Evolutionary conservation across 2,113 vertebrate genomes (phyloP).

Genomic region (Thalassarche chlororhynchos): DNA sequence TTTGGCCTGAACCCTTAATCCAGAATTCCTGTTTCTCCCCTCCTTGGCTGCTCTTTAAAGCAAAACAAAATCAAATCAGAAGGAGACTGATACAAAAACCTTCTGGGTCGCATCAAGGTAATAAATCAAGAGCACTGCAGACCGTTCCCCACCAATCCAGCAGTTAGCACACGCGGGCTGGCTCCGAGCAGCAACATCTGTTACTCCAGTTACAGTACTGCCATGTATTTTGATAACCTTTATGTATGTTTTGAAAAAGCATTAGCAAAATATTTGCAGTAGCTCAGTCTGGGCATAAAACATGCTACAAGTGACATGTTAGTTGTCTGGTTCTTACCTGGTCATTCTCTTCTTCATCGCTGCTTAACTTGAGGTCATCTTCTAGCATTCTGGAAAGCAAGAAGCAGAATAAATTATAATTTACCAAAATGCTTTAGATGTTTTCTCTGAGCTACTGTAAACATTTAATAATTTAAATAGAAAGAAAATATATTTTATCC

Average conservation of each 20-base stretch:
- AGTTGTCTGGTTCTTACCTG: constrained; percentile 71
- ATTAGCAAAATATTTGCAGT: constrained; percentile 62
- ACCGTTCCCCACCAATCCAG: constrained; percentile 58
- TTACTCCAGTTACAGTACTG: constrained; percentile 63
- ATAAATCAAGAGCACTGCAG: constrained; percentile 73
- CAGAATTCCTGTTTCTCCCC: constrained; percentile 41
- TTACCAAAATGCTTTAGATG: not conserved
- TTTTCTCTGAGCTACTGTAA: not conserved
- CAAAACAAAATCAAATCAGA: constrained; percentile 33
- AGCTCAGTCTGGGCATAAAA: constrained; percentile 44
- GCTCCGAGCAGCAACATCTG: constrained; percentile 67
- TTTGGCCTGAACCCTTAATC: constrained; percentile 4
- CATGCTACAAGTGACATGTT: not conserved
- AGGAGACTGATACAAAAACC: constrained; percentile 66
- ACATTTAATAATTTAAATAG: not conserved
- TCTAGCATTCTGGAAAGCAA: constrained; percentile 79
- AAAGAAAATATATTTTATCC: constrained; percentile 6
- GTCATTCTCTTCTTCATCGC: constrained; percentile 81
- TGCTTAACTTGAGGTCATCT: constrained; percentile 86
- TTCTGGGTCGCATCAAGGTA: constrained; percentile 66
- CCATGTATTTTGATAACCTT: constrained; percentile 68
- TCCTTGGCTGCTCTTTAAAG: not conserved
- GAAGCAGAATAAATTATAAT: constrained; percentile 6
- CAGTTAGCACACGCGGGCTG: constrained; percentile 58
- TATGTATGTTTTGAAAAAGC: constrained; percentile 51